Base-by-base conservation (phyloP, 2,113 vertebrate genomes). In the Python bivittatus region DNA sequence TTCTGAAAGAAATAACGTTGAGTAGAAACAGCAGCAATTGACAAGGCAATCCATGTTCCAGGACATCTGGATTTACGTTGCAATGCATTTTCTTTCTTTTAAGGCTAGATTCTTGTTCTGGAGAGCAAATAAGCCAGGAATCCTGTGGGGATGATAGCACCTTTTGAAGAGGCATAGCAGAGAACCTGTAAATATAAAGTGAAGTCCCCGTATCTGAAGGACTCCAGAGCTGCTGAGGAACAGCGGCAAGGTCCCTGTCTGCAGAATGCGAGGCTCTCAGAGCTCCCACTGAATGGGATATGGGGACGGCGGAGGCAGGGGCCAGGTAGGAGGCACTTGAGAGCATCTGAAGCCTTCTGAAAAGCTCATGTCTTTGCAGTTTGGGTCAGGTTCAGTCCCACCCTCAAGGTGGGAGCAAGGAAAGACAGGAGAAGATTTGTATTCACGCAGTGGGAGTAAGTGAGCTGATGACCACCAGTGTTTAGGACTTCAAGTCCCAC, bases 31-130 rank as follows among this genome's bases (percentile, higher is more conserved):
- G 0, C 84, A 84, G 0, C 4, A 0, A 88, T 87, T 68, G 94
- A 94, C 91, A 93, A 93, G 92, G 83, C 89, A 96, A 95, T 88
- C 88, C 79, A 29, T 0, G 0, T 68, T 92, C 54, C 88, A 56
- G 91, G 90, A 89, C 68, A 93, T 91, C 53, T 90, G 88, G 89
- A 93, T 92, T 92, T 85, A 72, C 84, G 86, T 54, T 86, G 86
- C 89, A 94, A 79, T 93, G 90, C 94, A 86, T 0, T 92, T 84
- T 42, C 25, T 88, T 94, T 88, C 86, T 88, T 29, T 83, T 27
- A 52, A 58, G 25, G 53, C 56, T 17, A n/a, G 88, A 48, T 57
- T 48, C 58, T 88, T 58, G 38, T 52, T 20, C 6, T 2, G n/a
- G 84, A 25, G 15, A 38, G 61, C 64, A 87, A 90, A 79, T 79